Conservation (phyloP, 2,888 invertebrate species). For the Microchrysa polita region DNA sequence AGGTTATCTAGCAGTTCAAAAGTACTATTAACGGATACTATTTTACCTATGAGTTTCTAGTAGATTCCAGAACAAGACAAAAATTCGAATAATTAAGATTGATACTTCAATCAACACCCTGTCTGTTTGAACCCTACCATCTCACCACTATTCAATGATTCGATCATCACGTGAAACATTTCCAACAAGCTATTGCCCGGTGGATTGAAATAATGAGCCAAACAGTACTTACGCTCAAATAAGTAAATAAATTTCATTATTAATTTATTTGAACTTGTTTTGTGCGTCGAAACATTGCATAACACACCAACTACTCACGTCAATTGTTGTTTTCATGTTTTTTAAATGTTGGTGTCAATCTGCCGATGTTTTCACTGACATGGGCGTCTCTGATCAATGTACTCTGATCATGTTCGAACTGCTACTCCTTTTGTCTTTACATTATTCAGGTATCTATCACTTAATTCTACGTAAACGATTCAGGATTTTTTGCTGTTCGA, state of each 20-base stretch:
- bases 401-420: background rate
- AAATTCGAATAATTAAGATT: background rate
- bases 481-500: background rate
- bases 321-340: background rate
- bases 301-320: background rate
- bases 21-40: too few relatives aligned
- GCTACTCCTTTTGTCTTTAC: too few relatives aligned
- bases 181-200: conserved; percentile 6
- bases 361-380: background rate
- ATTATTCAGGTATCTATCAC: too few relatives aligned
- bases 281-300: conserved; percentile 24
- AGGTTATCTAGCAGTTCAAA: too few relatives aligned
- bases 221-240: conserved; percentile 11
- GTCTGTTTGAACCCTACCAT: background rate
- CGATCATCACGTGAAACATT: background rate
- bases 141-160: background rate
- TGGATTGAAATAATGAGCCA: conserved; percentile 20
- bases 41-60: too few relatives aligned
- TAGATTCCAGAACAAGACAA: too few relatives aligned
- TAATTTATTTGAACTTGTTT: conserved; percentile 29
- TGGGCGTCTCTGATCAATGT: background rate
- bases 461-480: too few relatives aligned
- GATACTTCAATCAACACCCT: background rate
- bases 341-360: background rate
- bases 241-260: conserved; percentile 34